Evolutionary conservation across 2,113 vertebrate genomes (phyloP).

Genomic region (Sceloporus undulatus): DNA sequence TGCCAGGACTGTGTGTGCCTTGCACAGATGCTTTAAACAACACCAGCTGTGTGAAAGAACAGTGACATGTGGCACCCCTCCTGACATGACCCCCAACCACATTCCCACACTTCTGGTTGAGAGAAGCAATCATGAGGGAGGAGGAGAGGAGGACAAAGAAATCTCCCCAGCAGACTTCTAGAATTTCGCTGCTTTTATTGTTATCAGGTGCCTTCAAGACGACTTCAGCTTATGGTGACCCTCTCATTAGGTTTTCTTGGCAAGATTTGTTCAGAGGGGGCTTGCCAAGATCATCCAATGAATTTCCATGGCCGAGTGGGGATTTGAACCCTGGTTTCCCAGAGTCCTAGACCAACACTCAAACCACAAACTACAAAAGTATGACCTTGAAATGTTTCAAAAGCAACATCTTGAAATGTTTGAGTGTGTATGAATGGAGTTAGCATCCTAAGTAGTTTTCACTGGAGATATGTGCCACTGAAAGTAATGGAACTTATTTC

Average conservation of each 20-base stretch:
- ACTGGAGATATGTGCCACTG: neutral
- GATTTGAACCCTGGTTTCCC: too few relatives aligned
- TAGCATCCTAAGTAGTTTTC: neutral
- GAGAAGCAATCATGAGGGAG: neutral
- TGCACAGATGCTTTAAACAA: conserved; percentile 20
- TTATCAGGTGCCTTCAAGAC: too few relatives aligned
- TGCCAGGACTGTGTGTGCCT: conserved; percentile 16
- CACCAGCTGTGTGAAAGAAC: conserved; percentile 15
- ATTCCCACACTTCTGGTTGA: neutral
- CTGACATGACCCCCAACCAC: neutral
- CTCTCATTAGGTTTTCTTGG: too few relatives aligned
- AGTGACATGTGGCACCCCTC: conserved; percentile 33
- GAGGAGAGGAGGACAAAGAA: neutral
- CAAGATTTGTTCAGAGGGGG: too few relatives aligned
- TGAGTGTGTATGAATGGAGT: neutral
- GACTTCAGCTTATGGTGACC: too few relatives aligned
- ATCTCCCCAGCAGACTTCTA: too few relatives aligned
- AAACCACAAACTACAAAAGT: too few relatives aligned
- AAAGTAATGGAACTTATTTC: neutral
- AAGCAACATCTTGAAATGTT: neutral
- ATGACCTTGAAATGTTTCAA: neutral
- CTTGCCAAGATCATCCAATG: too few relatives aligned
- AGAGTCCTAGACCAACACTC: too few relatives aligned
- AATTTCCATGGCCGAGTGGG: too few relatives aligned
- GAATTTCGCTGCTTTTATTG: too few relatives aligned